Percentiles rank a stretch among this genome's conserved stretches.
Conservation (phyloP, 2,113 vertebrate species). For the Neotoma lepida region DNA sequence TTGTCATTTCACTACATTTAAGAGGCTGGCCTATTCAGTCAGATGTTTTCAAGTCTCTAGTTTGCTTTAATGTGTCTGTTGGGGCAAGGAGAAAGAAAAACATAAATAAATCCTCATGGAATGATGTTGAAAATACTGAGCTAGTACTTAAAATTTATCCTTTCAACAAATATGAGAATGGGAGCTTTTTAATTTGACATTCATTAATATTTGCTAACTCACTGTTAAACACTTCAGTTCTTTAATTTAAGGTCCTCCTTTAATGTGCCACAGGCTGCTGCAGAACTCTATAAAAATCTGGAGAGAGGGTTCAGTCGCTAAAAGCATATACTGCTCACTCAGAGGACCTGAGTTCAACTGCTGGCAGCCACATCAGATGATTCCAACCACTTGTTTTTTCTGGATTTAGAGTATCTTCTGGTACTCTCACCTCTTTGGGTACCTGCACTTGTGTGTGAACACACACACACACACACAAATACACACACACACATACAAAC, state of each 20-base stretch:
- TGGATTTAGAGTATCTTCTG: neutral
- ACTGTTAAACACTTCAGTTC: neutral
- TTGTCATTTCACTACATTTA: constrained; percentile 64
- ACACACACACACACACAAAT: neutral
- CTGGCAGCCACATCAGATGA: too few relatives aligned
- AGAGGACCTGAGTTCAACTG: neutral
- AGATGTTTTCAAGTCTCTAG: neutral
- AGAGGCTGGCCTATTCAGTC: constrained; percentile 41
- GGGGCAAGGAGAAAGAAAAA: neutral
- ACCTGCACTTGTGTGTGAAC: neutral
- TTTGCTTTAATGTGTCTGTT: constrained; percentile 8
- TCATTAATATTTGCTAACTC: neutral
- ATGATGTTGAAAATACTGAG: constrained; percentile 50
- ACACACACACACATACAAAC: too few relatives aligned
- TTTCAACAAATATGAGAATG: constrained; percentile 32
- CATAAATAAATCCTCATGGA: neutral
- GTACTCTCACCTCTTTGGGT: neutral
- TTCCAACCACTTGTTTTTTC: neutral
- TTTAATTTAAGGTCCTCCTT: neutral
- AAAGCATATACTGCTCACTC: neutral
- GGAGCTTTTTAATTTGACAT: neutral
- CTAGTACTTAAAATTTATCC: neutral
- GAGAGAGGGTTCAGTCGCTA: neutral
- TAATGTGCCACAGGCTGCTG: neutral
- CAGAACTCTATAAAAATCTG: neutral